A percentile compares a stretch with the other conserved stretches of the same genome.
phyloP scores from a whole-genome alignment of 2,113 vertebrate species.

The Paratilapia polleni region DNA sequence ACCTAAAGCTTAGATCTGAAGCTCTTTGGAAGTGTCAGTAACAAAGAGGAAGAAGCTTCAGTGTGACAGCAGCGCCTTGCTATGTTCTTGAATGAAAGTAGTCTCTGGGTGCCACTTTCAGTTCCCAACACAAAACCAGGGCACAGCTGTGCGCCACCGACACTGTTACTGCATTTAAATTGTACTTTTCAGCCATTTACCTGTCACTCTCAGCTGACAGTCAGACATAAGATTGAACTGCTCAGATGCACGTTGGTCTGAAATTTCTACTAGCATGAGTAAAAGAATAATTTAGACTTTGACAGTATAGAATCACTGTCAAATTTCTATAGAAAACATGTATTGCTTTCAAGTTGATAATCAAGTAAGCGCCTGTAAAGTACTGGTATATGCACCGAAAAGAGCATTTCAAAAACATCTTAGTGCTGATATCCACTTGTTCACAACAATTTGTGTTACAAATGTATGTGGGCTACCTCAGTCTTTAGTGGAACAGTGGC shows the following conservation, averaged over 20 bases:
- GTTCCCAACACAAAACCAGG: slow-evolving; percentile 24
- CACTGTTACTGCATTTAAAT: slow-evolving; percentile 39
- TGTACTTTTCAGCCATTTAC: slow-evolving; percentile 44
- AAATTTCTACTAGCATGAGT: slow-evolving; percentile 3
- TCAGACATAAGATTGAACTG: slow-evolving; percentile 4
- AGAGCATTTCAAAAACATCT: not conserved
- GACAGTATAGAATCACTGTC: not conserved
- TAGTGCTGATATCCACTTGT: not conserved
- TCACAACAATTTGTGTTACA: not conserved
- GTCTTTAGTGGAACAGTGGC: not conserved
- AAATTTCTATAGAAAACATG: not conserved
- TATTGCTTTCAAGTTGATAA: not conserved
- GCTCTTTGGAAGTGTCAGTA: slow-evolving; percentile 49
- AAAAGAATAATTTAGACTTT: slow-evolving; percentile 19
- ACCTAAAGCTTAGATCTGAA: slow-evolving; percentile 47
- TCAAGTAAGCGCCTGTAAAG: not conserved
- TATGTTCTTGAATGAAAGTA: slow-evolving; percentile 32
- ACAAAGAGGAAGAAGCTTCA: slow-evolving; percentile 43
- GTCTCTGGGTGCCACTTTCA: slow-evolving; percentile 44
- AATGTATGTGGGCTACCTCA: not conserved
- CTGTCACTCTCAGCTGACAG: slow-evolving; percentile 58
- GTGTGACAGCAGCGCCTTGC: slow-evolving; percentile 40
- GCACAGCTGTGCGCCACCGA: slow-evolving; percentile 23
- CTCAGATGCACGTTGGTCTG: slow-evolving; percentile 18
- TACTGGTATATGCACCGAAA: not conserved